phyloP scores from a whole-genome alignment of 2,888 invertebrate species.

The Oscheius myriophilus region DNA sequence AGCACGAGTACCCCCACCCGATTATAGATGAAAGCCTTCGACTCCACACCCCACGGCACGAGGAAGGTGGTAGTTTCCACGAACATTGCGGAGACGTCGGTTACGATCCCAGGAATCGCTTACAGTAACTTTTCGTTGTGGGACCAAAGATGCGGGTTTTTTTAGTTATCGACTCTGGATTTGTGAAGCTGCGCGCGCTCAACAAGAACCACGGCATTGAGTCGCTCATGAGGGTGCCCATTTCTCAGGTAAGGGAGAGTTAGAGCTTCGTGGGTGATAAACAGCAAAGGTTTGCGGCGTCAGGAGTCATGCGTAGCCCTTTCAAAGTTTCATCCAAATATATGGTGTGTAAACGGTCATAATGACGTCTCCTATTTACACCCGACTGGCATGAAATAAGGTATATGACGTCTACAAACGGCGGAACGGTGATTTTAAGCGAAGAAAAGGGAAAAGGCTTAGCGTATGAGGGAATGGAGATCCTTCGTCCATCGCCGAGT shows the following conservation, averaged over 20 bases:
- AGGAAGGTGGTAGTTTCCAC: constrained; percentile 92
- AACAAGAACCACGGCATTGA: constrained; percentile 83
- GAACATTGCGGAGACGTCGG: constrained; percentile 94
- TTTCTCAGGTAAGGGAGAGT: constrained; percentile 37
- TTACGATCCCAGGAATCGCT: constrained; percentile 90
- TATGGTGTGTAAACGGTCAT: no score
- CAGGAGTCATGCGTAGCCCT: no score
- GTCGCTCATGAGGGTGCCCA: constrained; percentile 71
- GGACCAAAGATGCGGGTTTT: constrained; percentile 37
- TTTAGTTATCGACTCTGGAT: constrained; percentile 92
- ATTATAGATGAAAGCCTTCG: constrained; percentile 68
- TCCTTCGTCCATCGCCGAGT: no score
- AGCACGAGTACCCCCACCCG: background rate
- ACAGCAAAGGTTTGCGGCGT: no score
- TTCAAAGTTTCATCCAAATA: no score
- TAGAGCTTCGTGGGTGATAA: background rate
- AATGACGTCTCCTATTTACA: no score
- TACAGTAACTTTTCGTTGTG: no score
- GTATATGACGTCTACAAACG: no score
- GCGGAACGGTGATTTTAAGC: no score
- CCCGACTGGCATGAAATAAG: no score
- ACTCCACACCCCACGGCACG: constrained; percentile 72
- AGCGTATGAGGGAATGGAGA: no score
- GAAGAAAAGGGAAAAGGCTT: no score
- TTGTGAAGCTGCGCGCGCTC: constrained; percentile 91